Conservation (phyloP, 2,113 vertebrate genomes). For the Eleginops maclovinus region DNA sequence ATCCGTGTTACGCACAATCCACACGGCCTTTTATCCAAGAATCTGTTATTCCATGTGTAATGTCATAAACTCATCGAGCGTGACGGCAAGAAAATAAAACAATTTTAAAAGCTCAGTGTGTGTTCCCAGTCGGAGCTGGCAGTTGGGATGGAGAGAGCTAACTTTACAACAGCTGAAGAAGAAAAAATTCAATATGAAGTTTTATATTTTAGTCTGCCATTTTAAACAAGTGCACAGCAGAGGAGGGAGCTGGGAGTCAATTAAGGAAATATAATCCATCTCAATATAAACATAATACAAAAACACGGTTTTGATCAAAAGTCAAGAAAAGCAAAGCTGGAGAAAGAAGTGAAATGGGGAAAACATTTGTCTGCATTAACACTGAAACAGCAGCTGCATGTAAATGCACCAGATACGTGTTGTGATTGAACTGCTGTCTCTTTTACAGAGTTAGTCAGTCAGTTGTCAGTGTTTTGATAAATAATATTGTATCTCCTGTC, state of each 20-base stretch:
- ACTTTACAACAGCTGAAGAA: conserved; percentile 43
- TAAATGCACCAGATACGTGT: conserved; percentile 15
- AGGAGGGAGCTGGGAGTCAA: conserved; percentile 17
- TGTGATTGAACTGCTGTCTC: conserved; percentile 1
- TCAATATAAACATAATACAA: conserved; percentile 34
- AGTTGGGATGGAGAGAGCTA: conserved; percentile 48
- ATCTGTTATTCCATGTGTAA: conserved; percentile 79
- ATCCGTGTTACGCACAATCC: conserved; percentile 67
- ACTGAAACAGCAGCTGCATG: background rate
- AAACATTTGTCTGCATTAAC: conserved; percentile 22
- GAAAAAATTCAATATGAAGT: conserved; percentile 47
- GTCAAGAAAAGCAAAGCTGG: background rate
- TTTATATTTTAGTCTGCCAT: conserved; percentile 55
- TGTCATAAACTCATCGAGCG: conserved; percentile 77
- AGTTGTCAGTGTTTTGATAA: background rate
- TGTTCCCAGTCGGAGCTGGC: conserved; percentile 66
- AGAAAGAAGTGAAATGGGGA: background rate
- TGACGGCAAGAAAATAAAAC: conserved; percentile 74
- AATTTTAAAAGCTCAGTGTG: conserved; percentile 72
- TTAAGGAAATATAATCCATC: conserved; percentile 38
- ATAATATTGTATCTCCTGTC: conserved; percentile 16
- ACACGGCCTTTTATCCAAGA: conserved; percentile 72
- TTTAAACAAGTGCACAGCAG: conserved; percentile 64
- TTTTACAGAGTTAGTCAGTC: background rate
- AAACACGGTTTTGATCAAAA: conserved; percentile 7